A percentile compares a stretch with the other conserved stretches of the same genome.
Evolutionary conservation across 2,113 vertebrate genomes (phyloP).

Genomic region (Lagopus muta): DNA sequence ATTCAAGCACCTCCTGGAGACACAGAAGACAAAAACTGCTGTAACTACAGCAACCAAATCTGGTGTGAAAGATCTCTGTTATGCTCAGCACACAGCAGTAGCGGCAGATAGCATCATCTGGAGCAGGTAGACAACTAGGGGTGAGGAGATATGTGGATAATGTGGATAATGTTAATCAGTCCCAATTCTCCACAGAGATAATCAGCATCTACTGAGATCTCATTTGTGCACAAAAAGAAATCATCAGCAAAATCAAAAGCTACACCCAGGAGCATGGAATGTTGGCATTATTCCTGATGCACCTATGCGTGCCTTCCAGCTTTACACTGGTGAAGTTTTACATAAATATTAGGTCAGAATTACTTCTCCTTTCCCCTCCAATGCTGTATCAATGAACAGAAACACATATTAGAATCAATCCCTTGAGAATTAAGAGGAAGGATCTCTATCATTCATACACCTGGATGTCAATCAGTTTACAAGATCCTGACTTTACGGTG

Average conservation of each 20-base stretch:
- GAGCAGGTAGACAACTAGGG: constrained; percentile 12
- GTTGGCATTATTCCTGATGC: not conserved
- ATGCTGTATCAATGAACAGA: not conserved
- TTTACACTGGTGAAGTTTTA: not conserved
- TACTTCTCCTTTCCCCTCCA: not conserved
- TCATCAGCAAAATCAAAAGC: constrained; percentile 16
- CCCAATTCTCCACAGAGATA: constrained; percentile 39
- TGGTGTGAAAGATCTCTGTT: constrained; percentile 32
- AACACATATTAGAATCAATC: not conserved
- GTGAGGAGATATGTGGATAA: constrained; percentile 26
- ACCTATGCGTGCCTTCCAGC: not conserved
- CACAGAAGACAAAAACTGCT: constrained; percentile 54
- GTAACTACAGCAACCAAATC: constrained; percentile 63
- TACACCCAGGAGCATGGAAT: not conserved
- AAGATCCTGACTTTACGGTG: not conserved
- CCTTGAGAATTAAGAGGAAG: not conserved
- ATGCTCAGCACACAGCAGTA: not conserved
- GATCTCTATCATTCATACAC: not conserved
- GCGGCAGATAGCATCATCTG: constrained; percentile 23
- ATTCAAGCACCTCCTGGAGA: constrained; percentile 19
- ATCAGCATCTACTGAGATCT: not conserved
- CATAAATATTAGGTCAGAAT: not conserved
- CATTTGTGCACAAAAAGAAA: not conserved
- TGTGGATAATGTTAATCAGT: constrained; percentile 38
- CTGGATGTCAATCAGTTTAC: not conserved